Conservation (phyloP, 2,888 invertebrate species). For the Pristionchus exspectatus region DNA sequence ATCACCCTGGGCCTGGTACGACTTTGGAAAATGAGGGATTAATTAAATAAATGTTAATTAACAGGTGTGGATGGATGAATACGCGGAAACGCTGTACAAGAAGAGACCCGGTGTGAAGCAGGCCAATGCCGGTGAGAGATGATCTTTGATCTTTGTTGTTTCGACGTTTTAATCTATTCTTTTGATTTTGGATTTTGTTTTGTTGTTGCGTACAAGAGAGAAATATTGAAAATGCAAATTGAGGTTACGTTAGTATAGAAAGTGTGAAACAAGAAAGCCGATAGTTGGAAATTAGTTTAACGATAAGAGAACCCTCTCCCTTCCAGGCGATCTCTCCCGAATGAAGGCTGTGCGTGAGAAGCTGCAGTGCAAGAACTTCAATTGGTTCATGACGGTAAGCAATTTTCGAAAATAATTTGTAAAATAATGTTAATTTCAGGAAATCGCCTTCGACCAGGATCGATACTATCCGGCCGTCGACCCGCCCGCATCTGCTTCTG, state of each 20-base stretch:
- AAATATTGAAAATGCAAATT: too few species aligned
- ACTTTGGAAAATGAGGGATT: conserved; percentile 10
- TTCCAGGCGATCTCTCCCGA: conserved; percentile 85
- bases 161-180: background rate
- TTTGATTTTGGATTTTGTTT: conserved; percentile 69
- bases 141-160: conserved; percentile 1
- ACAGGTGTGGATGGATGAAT: conserved; percentile 97
- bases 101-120: conserved; percentile 83
- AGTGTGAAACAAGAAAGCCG: background rate
- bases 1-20: background rate
- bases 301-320: conserved; percentile 82
- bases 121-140: conserved; percentile 69
- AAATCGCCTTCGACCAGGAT: conserved; percentile 90
- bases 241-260: background rate
- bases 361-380: conserved; percentile 91
- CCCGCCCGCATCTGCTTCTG: conserved; percentile 89
- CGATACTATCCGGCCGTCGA: conserved; percentile 91
- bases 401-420: conserved; percentile 74
- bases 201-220: too few species aligned
- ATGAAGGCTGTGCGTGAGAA: conserved; percentile 87
- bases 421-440: conserved; percentile 44
- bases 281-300: background rate
- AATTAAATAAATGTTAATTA: background rate
- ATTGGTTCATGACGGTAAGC: conserved; percentile 90
- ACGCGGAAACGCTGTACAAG: conserved; percentile 89